phyloP scores from a whole-genome alignment of 2,888 invertebrate species.

The Eupeodes latifasciatus region DNA sequence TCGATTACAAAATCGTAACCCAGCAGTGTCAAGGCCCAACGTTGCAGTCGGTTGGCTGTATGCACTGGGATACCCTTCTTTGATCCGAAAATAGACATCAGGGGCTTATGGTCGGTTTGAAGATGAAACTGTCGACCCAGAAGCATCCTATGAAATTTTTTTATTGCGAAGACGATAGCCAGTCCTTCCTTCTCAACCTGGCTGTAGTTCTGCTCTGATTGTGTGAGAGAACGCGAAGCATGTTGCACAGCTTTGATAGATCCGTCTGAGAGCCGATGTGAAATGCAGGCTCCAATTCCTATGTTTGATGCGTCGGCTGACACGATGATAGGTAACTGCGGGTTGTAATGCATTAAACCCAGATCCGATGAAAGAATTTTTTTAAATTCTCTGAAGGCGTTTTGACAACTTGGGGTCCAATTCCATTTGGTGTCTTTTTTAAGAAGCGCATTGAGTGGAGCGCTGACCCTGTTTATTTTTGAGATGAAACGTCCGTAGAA shows the following conservation, averaged over 20 bases:
- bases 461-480: slow-evolving; percentile 40
- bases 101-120: too few relatives aligned
- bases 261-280: neutral
- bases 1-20: slow-evolving; percentile 68
- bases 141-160: slow-evolving; percentile 78
- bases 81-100: too few relatives aligned
- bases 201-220: too few relatives aligned
- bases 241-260: too few relatives aligned
- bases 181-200: too few relatives aligned
- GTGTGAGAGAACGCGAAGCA: too few relatives aligned
- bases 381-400: neutral
- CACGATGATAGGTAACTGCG: neutral
- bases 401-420: neutral
- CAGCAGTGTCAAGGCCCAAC: slow-evolving; percentile 69
- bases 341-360: neutral
- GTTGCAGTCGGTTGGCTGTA: slow-evolving; percentile 73
- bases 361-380: neutral
- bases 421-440: neutral
- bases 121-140: slow-evolving; percentile 26
- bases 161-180: slow-evolving; percentile 40
- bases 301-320: neutral
- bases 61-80: too few relatives aligned
- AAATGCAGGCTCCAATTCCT: neutral
- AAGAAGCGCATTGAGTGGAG: slow-evolving; percentile 10
- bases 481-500: slow-evolving; percentile 63